Evolutionary conservation across 2,113 vertebrate genomes (phyloP).

Genomic region (Centrocercus urophasianus): DNA sequence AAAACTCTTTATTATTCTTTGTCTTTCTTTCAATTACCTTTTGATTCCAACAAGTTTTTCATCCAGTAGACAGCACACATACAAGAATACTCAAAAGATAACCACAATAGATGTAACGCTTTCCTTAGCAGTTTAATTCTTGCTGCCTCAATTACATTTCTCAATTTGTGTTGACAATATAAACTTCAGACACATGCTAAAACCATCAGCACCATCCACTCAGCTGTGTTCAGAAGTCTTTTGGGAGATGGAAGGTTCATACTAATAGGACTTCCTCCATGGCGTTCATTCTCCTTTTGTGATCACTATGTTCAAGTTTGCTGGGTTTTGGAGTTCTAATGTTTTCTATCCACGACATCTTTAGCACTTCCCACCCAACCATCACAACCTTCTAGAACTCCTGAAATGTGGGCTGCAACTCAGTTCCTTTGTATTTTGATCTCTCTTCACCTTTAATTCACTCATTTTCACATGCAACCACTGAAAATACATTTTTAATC

Average conservation of each 20-base stretch:
- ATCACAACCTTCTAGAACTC: neutral
- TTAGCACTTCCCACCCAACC: neutral
- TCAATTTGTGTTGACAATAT: neutral
- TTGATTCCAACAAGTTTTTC: neutral
- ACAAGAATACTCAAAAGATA: neutral
- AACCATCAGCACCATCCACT: neutral
- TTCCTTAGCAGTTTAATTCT: neutral
- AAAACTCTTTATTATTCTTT: neutral
- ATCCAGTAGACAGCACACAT: neutral
- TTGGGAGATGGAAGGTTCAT: neutral
- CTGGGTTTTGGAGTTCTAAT: neutral
- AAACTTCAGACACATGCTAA: neutral
- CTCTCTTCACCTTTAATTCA: neutral
- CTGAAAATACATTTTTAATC: neutral
- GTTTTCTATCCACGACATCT: neutral
- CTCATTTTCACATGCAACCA: neutral
- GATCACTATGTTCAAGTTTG: neutral
- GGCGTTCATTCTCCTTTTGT: neutral
- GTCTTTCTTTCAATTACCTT: neutral
- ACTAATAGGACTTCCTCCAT: rapidly evolving
- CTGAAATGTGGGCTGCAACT: neutral
- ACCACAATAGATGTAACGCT: neutral
- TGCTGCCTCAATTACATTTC: neutral
- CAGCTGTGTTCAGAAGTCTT: neutral
- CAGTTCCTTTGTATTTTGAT: neutral